phyloP scores from a whole-genome alignment of 2,113 vertebrate genomes.

The Sinocyclocheilus grahami region DNA sequence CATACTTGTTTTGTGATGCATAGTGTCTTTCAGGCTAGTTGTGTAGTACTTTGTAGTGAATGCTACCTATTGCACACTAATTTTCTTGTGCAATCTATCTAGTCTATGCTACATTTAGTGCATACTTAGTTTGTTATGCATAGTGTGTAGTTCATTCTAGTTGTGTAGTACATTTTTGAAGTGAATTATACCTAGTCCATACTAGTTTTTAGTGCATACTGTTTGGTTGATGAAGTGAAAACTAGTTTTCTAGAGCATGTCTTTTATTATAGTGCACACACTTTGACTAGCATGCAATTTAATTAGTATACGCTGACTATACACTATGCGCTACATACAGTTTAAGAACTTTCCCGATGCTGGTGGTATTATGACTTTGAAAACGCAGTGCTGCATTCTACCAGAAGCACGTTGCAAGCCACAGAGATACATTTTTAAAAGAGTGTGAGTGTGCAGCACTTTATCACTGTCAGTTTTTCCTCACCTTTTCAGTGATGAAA shows the following conservation, averaged over 20 bases:
- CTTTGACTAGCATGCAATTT: neutral
- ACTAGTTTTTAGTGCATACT: neutral
- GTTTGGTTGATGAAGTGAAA: neutral
- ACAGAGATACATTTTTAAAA: neutral
- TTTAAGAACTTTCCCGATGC: neutral
- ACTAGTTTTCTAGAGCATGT: neutral
- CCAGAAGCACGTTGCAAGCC: neutral
- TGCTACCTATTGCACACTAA: neutral
- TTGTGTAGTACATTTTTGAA: neutral
- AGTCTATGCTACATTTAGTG: neutral
- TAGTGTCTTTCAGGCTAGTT: neutral
- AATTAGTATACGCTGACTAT: neutral
- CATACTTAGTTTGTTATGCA: neutral
- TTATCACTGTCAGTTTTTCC: conserved; percentile 1
- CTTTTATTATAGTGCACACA: neutral
- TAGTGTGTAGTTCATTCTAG: neutral
- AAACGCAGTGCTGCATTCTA: neutral
- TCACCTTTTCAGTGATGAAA: neutral
- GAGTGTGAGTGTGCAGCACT: conserved; percentile 1
- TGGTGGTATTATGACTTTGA: neutral
- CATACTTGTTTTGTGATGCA: neutral
- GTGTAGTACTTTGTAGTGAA: neutral
- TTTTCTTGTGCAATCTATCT: neutral
- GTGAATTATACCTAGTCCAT: neutral
- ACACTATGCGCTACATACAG: neutral